Evolutionary conservation across 2,113 vertebrate genomes (phyloP), one percentile per base, ranked within the genome.

Genomic region (Hydropotes inermis): DNA sequence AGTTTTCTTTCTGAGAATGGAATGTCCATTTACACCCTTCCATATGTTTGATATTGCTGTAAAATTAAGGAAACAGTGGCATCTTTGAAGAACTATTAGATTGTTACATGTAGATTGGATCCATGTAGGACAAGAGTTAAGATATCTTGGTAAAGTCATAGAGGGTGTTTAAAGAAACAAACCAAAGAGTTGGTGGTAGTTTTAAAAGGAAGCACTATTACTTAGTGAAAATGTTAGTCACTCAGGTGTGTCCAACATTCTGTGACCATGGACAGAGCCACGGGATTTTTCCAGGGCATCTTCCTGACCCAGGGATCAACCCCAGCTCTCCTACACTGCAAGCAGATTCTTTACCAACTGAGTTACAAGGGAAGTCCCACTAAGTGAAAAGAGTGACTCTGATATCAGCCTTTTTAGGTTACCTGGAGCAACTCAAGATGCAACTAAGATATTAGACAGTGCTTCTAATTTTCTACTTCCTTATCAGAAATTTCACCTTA

Each of bases 1-100:
- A 19, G 3, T 4, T 25, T 45, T 82, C 5, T 1, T 54, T 21
- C 4, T 13, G 25, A 0, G 17, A 2, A 39, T n/a, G 5, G 15
- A 64, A 14, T 45, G 3, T 7, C 5, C 1, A 1, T 2, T 17
- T 61, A 23, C 8, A 23, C 8, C 1, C 19, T 82, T 36, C n/a
- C 15, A 8, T 2, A 17, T 19, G 7, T 21, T 23, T 67, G 11
- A 6, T 9, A 57, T 87, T 64, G 27, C 21, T 25, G 9, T 25
- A 23, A 16, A 81, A 21, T 36, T 25, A 43, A 84, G 14, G 15
- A 81, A 86, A 43, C 36, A 33, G n/a, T 5, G 7, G 5, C 10
- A 61, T 28, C 54, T 64, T 52, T 21, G 9, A 76, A 50, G 79
- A 50, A 70, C 9, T 14, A 61, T 33, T 39, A 60, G 5, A 57